Evolutionary conservation across 2,113 vertebrate species (phyloP).

Genomic region (Brienomyrus brachyistius): DNA sequence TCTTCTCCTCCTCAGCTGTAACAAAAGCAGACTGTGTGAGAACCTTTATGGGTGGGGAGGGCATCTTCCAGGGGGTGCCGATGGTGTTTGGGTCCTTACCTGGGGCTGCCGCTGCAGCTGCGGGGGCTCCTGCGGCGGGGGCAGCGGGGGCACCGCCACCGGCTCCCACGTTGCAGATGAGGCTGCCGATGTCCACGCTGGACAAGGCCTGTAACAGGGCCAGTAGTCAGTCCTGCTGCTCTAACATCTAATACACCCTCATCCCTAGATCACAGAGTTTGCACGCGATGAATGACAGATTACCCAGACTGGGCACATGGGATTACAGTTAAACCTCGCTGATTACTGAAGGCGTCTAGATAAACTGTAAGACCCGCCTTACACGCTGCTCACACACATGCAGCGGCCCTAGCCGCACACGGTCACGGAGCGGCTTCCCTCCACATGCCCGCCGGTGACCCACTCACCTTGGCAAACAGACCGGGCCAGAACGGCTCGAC

Average conservation of each 20-base stretch:
- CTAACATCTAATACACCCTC: neutral
- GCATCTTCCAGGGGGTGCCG: neutral
- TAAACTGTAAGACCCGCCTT: neutral
- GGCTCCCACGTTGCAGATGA: conserved; percentile 90
- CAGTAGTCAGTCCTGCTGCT: neutral
- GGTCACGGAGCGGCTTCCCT: neutral
- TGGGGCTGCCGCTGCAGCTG: conserved; percentile 60
- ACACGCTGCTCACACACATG: neutral
- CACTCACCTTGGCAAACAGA: conserved; percentile 78
- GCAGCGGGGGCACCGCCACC: conserved; percentile 74
- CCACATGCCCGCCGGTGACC: neutral
- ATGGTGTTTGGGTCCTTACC: conserved; percentile 47
- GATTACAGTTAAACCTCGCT: neutral
- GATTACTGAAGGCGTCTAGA: neutral
- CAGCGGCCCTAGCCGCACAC: neutral
- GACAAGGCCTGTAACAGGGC: conserved; percentile 66
- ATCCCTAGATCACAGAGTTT: no score
- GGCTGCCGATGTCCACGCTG: conserved; percentile 80
- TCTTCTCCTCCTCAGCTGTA: conserved; percentile 88
- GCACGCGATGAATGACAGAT: neutral
- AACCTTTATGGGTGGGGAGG: neutral
- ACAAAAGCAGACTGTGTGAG: neutral
- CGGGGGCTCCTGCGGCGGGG: conserved; percentile 45
- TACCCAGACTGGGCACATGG: neutral
- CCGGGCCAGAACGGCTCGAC: conserved; percentile 83